Conservation (phyloP, 2,888 invertebrate genomes). For the Andrena camellia region DNA sequence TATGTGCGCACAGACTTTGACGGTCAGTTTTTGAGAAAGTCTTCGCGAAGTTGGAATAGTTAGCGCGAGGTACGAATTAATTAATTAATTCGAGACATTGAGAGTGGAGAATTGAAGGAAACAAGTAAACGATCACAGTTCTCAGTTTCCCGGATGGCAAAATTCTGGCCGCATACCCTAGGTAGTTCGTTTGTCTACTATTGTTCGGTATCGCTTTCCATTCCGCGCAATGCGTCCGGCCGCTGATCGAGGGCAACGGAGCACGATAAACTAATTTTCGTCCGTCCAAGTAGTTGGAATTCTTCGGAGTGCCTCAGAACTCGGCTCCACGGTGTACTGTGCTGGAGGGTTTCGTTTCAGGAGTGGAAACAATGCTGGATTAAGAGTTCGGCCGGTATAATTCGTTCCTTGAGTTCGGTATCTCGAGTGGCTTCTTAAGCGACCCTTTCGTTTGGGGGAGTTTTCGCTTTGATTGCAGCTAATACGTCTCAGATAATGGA, state of each 20-base stretch:
- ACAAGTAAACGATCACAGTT: too few relatives aligned
- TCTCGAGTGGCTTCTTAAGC: conserved; percentile 29
- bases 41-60: too few relatives aligned
- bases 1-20: too few relatives aligned
- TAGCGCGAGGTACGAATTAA: too few relatives aligned
- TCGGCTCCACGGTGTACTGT: conserved; percentile 18
- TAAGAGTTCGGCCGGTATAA: conserved; percentile 46
- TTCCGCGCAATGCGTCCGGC: neutral
- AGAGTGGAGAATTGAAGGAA: too few relatives aligned
- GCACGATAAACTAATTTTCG: conserved; percentile 28
- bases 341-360: conserved; percentile 24
- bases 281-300: conserved; percentile 16
- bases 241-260: conserved; percentile 5
- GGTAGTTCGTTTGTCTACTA: too few relatives aligned
- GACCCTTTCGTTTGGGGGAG: conserved; percentile 16
- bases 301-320: conserved; percentile 14
- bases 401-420: conserved; percentile 42
- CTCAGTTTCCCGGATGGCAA: too few relatives aligned
- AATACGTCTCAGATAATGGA: neutral
- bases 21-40: too few relatives aligned
- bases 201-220: neutral
- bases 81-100: too few relatives aligned
- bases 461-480: conserved; percentile 18
- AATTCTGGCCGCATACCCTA: too few relatives aligned
- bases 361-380: conserved; percentile 34